Evolutionary conservation across 2,888 invertebrate species (phyloP), one percentile per base, ranked within the genome.

Genomic region (Eudasyphora cyanicolor): DNA sequence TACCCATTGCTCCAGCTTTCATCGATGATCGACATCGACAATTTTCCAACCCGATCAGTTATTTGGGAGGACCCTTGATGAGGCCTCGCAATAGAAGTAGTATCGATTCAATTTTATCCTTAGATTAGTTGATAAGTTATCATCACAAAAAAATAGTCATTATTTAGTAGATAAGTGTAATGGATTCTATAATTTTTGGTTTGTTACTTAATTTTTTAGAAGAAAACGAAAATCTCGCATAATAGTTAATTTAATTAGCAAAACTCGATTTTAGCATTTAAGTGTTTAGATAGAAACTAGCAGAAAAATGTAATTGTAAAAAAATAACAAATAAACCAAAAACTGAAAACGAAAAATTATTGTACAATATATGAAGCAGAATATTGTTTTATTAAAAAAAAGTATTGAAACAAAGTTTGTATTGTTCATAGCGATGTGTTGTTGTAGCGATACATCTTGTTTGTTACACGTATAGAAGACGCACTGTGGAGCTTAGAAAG

Each of bases 31-130:
- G 93, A 79, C 93, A 89, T 88, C 89, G 92, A 10, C 90, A 91
- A 85, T 95, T 94, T 90, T 93, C 92, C 82, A 95, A 95, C 92
- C 95, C 95, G 62, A 93, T 95, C 87, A 95, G 95, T 91, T 95
- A 95, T 91, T 92, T 95, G 87, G 95, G 95, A 82, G 95, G 95
- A 77, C 95, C 95, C 14, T 92, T 93, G 86, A 89, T 95, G 85
- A 90, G 91, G 84, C 88, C 93, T 60, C 91, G 90, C 87, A 93
- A 93, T 87, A 92, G 93, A 88, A 93, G 93, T 87, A 95, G 95
- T 89, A 92, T 95, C 88, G 95, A 95, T 89, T 95, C 95, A 84
- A 93, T 95, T 86, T 89, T 95, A 86, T 95, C 95, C 24, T 90
- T 95, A 89, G 95, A 95, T 91, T 95, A 85, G 76, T 76, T 62